Evolutionary conservation across 2,888 invertebrate genomes (phyloP).

Genomic region (Dermolepida albohirtum): DNA sequence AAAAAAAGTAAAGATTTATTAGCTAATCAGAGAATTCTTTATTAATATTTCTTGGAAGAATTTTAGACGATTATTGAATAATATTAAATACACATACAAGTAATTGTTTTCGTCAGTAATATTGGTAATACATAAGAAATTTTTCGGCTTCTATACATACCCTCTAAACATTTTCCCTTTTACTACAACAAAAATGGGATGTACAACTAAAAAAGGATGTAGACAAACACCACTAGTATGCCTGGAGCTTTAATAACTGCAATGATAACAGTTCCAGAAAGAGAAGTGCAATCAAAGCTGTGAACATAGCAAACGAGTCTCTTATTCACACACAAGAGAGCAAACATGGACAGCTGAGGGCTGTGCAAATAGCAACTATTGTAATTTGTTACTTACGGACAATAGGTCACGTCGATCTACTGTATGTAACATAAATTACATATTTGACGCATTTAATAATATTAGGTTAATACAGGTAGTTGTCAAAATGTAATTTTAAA

Average conservation of each 20-base stretch:
- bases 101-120: no score
- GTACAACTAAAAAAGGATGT: no score
- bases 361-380: constrained; percentile 50
- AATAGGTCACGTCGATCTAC: constrained; percentile 47
- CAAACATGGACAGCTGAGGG: constrained; percentile 51
- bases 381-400: constrained; percentile 51
- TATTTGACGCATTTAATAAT: constrained; percentile 22
- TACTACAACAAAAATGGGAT: no score
- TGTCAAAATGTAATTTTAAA: no score
- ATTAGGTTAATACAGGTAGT: constrained; percentile 9
- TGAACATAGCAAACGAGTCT: constrained; percentile 30
- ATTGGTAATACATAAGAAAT: no score
- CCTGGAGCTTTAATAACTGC: constrained; percentile 52
- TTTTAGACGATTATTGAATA: no score
- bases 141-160: no score
- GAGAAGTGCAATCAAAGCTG: constrained; percentile 48
- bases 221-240: constrained; percentile 6
- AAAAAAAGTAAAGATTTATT: no score
- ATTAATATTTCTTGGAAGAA: no score
- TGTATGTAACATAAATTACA: constrained; percentile 34
- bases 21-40: no score
- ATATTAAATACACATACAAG: no score
- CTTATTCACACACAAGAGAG: constrained; percentile 40
- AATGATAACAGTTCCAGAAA: constrained; percentile 48
- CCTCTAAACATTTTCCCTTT: no score